These are phyloP conservation scores for Chelon auratus DNA, from an alignment of 2,797 vertebrate species.

Conservation along the genomic window DNA sequence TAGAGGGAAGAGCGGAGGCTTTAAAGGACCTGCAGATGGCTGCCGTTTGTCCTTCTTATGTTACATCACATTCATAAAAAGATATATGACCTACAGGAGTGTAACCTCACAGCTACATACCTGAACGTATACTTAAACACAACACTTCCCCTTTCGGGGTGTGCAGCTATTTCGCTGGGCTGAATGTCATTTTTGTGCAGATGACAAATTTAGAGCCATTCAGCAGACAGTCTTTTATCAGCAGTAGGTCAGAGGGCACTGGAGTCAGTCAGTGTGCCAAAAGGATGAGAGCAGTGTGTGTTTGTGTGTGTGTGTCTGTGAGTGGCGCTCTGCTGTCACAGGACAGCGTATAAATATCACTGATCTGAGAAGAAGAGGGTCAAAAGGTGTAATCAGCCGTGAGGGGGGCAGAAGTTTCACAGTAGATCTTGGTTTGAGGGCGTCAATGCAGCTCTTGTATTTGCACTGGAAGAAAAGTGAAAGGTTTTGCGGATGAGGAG, in stretches of 20 bases:
- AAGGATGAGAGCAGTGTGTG: slow-evolving; percentile 23
- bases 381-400: slow-evolving; percentile 8
- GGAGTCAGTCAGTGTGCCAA: slow-evolving; percentile 36
- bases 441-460: slow-evolving; percentile 5
- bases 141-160: slow-evolving; percentile 48
- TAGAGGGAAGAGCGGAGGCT: slow-evolving; percentile 23
- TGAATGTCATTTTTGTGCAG: slow-evolving; percentile 41
- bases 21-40: slow-evolving; percentile 25
- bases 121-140: slow-evolving; percentile 27
- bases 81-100: slow-evolving; percentile 47
- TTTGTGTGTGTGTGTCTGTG: slow-evolving; percentile 3
- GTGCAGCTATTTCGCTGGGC: slow-evolving; percentile 26
- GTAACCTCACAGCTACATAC: slow-evolving; percentile 37
- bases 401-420: neutral
- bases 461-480: neutral
- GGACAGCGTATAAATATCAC: slow-evolving; percentile 59
- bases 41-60: slow-evolving; percentile 37
- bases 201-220: slow-evolving; percentile 51
- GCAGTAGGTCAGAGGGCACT: slow-evolving; percentile 45
- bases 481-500: slow-evolving; percentile 22
- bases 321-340: slow-evolving; percentile 1
- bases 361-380: slow-evolving; percentile 23
- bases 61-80: slow-evolving; percentile 53
- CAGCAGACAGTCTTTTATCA: slow-evolving; percentile 44
- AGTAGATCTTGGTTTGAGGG: neutral